Evolutionary conservation across 2,797 vertebrate genomes (phyloP), one percentile per base, ranked within the genome.

Genomic region (Sandelia bainsii): DNA sequence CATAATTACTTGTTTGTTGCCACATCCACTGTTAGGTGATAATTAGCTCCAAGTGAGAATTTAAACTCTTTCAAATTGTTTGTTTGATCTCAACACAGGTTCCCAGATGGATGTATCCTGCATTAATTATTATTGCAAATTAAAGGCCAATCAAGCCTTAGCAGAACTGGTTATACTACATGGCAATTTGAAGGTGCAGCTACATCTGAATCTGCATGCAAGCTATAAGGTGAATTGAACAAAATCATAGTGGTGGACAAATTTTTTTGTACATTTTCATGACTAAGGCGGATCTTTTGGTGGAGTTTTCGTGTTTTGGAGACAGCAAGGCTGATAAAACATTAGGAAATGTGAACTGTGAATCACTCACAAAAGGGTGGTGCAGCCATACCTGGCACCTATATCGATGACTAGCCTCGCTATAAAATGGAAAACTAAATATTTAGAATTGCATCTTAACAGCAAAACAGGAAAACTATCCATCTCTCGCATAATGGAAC

Each of bases 11-110:
- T 95, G 93, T 95, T 96, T 95, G 94, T 93, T 81, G 78, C 91
- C 88, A 93, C 86, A 96, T 95, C 92, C 94, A 93, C 95, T 94
- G 96, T 96, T 96, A 95, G 94, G 95, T 95, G 95, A 95, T 96
- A 96, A 97, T 97, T 96, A 96, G 69, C 57, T 62, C 62, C 48
- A 64, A 92, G 95, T 92, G 94, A 96, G 93, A 95, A 95, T 91
- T 94, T 91, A 90, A 94, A 82, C 94, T 93, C 92, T 94, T 90
- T 89, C 87, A 93, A 94, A 94, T 90, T 59, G 84, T 79, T 92
- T 91, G 93, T 96, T 95, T 95, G 95, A 95, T 96, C 91, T 94
- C 79, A 94, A 95, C 92, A 94, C 93, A 93, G 95, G 94, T 95
- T 94, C 95, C 93, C 95, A 95, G 91, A 94, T 94, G 93, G 94